Conservation (phyloP, 2,888 invertebrate genomes). For the Hermaeophaga mercurialis region DNA sequence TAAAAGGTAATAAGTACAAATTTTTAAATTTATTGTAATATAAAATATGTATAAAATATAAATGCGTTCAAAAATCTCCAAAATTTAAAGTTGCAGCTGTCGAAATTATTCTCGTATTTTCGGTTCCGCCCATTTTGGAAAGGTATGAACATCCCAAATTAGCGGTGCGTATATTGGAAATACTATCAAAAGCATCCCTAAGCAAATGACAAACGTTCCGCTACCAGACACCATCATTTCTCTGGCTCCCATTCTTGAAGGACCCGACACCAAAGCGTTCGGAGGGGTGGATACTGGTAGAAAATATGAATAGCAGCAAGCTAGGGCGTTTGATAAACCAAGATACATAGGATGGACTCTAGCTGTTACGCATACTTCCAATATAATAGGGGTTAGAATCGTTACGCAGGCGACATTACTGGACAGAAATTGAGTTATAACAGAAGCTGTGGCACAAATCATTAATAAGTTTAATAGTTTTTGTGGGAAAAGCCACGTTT, state of each 20-base stretch:
- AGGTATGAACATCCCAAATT: constrained; percentile 69
- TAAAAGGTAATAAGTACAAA: no score
- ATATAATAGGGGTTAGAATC: constrained; percentile 81
- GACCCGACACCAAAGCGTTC: constrained; percentile 89
- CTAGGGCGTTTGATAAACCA: constrained; percentile 85
- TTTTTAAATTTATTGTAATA: no score
- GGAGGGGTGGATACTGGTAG: constrained; percentile 96
- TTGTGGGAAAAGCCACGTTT: constrained; percentile 67
- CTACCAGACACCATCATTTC: constrained; percentile 75
- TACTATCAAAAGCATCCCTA: constrained; percentile 70
- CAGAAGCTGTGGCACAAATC: constrained; percentile 76
- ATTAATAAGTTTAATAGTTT: constrained; percentile 72
- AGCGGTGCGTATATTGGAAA: constrained; percentile 76
- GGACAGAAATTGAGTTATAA: constrained; percentile 81
- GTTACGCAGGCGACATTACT: constrained; percentile 91
- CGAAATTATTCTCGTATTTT: no score
- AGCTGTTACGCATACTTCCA: constrained; percentile 68
- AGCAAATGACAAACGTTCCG: constrained; percentile 75
- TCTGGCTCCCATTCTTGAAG: constrained; percentile 77
- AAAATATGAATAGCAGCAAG: constrained; percentile 91
- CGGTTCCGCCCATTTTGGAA: constrained; percentile 67
- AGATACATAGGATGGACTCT: constrained; percentile 83
- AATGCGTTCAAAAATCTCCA: no score
- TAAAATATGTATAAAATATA: no score
- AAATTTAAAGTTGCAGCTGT: no score